Percentiles rank a stretch among this genome's conserved stretches.
These are phyloP conservation scores for Melozone crissalis DNA, from an alignment of 2,113 vertebrate species.

Conservation along the genomic window DNA sequence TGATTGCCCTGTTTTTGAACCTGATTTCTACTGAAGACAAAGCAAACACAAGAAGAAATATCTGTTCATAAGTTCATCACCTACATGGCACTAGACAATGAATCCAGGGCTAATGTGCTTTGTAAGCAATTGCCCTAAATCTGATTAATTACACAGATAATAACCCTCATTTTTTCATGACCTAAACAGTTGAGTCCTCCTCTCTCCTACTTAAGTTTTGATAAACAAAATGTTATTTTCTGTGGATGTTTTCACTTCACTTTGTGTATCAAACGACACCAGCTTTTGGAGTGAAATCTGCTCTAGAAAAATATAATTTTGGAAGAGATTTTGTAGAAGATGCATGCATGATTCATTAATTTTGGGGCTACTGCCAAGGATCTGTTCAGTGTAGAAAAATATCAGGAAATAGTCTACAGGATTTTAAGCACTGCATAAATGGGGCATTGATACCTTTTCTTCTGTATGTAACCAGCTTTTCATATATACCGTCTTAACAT, in stretches of 20 bases:
- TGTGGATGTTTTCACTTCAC: background rate
- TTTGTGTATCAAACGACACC: background rate
- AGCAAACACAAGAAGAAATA: background rate
- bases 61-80: background rate
- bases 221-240: background rate
- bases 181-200: background rate
- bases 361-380: background rate
- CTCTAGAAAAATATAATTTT: background rate
- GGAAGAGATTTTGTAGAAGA: background rate
- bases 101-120: background rate
- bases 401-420: background rate
- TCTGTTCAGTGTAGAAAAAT: background rate
- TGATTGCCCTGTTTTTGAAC: background rate
- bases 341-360: background rate
- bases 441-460: background rate
- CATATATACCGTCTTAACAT: background rate
- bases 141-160: background rate
- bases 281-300: background rate
- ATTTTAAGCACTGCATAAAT: background rate
- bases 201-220: background rate
- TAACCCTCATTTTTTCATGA: background rate
- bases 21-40: background rate
- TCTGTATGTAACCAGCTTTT: background rate
- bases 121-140: background rate
- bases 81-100: background rate